Evolutionary conservation across 92 coral and sea anemone genomes (phyloP), one percentile per base, ranked within the genome.

Genomic region (Pocillopora meandrina): DNA sequence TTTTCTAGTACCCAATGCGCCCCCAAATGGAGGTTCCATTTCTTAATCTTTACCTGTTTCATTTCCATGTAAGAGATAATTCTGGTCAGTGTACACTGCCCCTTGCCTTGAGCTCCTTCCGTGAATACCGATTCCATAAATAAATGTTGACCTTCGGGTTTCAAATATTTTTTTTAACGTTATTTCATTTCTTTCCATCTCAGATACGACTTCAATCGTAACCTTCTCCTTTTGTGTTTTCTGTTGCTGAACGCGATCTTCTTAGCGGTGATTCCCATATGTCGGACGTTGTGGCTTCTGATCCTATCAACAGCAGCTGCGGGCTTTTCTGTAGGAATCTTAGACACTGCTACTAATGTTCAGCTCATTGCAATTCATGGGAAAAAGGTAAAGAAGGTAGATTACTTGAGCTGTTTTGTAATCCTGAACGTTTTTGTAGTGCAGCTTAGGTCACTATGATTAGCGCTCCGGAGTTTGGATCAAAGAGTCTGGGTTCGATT

Each of bases 291-390:
- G 18, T 95, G 97, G 98, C 74, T 93, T 33, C 86, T 95, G 9
- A 91, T 93, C 55, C 70, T 92, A 47, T 72, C 92, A 36, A 95
- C 97, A 49, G 98, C 97, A 19, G 95, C 97, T 31, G 97, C 98
- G 10, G 98, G 98, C 19, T 91, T 94, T 62, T 93, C 93, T 52
- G 98, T 93, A 6, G 98, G 98, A 18, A 93, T 95, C 33, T 69
- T 95, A 82, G 98, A 95, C 81, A 95, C 98, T n/a, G 95, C 95
- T 13, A 92, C 98, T 26, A 95, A 95, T 57, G 96, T 95, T 13
- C 97, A 91, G 71, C 89, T 95, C 19, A 85, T 95, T 66, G 87
- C 88, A 33, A 79, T 95, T 63, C 98, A 95, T 67, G 98, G 98
- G 2, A 91, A 88, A 70, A 94, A 95, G 89, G 98, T 91, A 66